Percentiles rank a stretch among this genome's conserved stretches.
These are phyloP conservation scores for Ceratosolen fusciceps DNA, from an alignment of 1,140 invertebrate species.

Conservation along the genomic window DNA sequence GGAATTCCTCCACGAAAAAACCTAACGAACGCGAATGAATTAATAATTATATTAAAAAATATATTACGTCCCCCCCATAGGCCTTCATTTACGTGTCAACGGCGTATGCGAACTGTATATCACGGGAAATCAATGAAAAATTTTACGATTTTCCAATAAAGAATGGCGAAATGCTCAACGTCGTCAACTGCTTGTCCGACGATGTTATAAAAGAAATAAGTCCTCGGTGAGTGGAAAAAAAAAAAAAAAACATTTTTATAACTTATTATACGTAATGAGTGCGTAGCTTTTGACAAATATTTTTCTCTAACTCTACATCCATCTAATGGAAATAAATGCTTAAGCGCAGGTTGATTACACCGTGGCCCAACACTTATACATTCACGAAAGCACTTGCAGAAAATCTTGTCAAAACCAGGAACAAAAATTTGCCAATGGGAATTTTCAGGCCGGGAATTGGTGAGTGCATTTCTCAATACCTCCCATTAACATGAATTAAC, in stretches of 20 bases:
- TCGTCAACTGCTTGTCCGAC: constrained; percentile 73
- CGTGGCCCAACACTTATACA: constrained; percentile 82
- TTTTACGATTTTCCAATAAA: constrained; percentile 80
- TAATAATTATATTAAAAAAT: constrained; percentile 42
- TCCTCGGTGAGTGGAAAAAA: constrained; percentile 68
- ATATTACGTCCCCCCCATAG: too few species aligned
- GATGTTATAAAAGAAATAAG: constrained; percentile 70
- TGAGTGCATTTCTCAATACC: constrained; percentile 58
- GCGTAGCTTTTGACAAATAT: background rate
- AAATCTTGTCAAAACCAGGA: constrained; percentile 73
- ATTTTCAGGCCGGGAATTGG: constrained; percentile 79
- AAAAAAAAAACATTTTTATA: constrained; percentile 5
- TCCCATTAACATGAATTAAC: background rate
- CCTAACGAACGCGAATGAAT: too few species aligned
- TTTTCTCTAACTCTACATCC: too few species aligned
- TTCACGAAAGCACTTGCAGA: constrained; percentile 84
- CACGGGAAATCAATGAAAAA: constrained; percentile 73
- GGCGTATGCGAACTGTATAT: constrained; percentile 78
- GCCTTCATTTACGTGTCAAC: constrained; percentile 80
- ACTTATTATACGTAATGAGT: background rate
- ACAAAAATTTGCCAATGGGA: constrained; percentile 76
- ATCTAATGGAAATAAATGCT: background rate
- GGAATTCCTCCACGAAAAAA: too few species aligned
- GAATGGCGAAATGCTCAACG: constrained; percentile 74
- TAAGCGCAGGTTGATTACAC: constrained; percentile 73